phyloP scores from a whole-genome alignment of 2,797 vertebrate genomes.

The Aulostomus chinensis region DNA sequence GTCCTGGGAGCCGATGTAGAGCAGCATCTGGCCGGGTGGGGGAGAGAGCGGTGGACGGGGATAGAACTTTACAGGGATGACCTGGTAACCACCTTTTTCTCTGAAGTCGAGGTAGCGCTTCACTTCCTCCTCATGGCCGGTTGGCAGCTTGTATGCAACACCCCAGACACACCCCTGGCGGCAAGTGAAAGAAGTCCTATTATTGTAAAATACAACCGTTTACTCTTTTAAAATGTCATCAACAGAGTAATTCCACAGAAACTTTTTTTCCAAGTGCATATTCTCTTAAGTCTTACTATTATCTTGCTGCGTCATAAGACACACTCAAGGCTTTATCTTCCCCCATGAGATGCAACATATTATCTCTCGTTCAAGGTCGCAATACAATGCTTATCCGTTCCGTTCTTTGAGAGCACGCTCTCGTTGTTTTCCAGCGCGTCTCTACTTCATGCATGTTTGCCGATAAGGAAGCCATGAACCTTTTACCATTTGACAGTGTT shows the following conservation, averaged over 20 bases:
- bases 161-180: constrained; percentile 94
- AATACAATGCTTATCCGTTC: constrained; percentile 15
- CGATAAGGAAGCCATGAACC: too few relatives aligned
- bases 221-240: too few relatives aligned
- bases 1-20: constrained; percentile 93
- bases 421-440: too few relatives aligned
- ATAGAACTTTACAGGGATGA: constrained; percentile 86
- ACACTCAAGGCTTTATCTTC: constrained; percentile 8
- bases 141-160: constrained; percentile 92
- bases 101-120: constrained; percentile 93
- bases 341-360: constrained; percentile 23
- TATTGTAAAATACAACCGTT: too few relatives aligned
- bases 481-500: too few relatives aligned
- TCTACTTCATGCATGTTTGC: too few relatives aligned
- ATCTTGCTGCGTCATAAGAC: constrained; percentile 2
- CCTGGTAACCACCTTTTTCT: constrained; percentile 95
- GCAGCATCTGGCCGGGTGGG: constrained; percentile 79
- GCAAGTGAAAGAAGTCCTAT: too few relatives aligned
- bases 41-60: constrained; percentile 67
- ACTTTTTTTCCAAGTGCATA: constrained; percentile 6
- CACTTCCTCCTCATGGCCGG: constrained; percentile 90
- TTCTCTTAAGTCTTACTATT: constrained; percentile 5
- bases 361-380: constrained; percentile 39
- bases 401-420: constrained; percentile 17
- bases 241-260: too few relatives aligned